Evolutionary conservation across 1,140 invertebrate genomes (phyloP), one percentile per base, ranked within the genome.

Genomic region (Pararge aegeria): DNA sequence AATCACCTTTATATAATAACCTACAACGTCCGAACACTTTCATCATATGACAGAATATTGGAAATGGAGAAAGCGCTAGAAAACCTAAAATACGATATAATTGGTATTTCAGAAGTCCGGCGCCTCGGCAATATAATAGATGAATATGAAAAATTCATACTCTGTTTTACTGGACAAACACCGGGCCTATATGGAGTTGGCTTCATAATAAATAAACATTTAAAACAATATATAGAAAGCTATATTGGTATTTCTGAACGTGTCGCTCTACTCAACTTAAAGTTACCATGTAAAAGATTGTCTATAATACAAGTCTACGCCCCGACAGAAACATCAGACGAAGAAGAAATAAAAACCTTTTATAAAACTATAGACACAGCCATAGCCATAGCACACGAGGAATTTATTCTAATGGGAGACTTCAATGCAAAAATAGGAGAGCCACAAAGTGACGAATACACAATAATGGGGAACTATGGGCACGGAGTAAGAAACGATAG

Each of bases 221-320:
- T 12, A 13, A 55, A 55, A 55, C 6, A 44, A 3, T 13, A 55
- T 9, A 55, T 55, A 42, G 13, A 40, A 15, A 55, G 24, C 29
- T 57, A 50, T 37, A 49, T 34, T 4, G 56, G 56, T 7, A 2
- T 51, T 0, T 40, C 48, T 5, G 56, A 58, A 40, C 18, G 56
- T 18, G 56, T 55, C n/a, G 52, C 52, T 15, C 0, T 55, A 27
- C 38, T 55, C 2, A 37, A 55, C 12, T 4, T 55, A n/a, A 40
- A 58, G 7, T n/a, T n/a, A n/a, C n/a, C n/a, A n/a, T n/a, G n/a
- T n/a, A n/a, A n/a, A n/a, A n/a, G n/a, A n/a, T n/a, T 58, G 10
- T 42, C 56, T 6, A 51, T 51, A 10, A 51, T 58, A 40, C 46
- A 58, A 44, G 34, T 51, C 5, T 51, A 58, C n/a, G 56, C 56